Conservation (phyloP, 2,888 invertebrate genomes). For the Rotaria sp. region DNA sequence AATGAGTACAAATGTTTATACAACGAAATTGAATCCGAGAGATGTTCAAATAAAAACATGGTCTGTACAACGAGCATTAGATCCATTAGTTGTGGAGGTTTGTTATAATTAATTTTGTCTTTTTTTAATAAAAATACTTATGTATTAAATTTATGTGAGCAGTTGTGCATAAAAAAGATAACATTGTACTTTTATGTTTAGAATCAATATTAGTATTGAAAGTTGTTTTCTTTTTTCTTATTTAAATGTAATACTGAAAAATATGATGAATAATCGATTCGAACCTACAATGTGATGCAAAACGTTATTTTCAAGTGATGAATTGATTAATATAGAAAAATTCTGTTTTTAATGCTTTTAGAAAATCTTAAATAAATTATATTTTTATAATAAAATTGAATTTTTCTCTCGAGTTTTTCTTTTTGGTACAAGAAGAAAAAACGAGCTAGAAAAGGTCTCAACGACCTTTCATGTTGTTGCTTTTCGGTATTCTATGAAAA, state of each 20-base stretch:
- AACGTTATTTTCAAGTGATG: background rate
- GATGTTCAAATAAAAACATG: slow-evolving; percentile 24
- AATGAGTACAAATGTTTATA: background rate
- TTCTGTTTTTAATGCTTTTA: too few relatives aligned
- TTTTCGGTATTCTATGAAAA: too few relatives aligned
- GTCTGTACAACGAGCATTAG: slow-evolving; percentile 6
- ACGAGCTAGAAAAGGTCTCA: too few relatives aligned
- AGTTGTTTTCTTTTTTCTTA: background rate
- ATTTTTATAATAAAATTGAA: too few relatives aligned
- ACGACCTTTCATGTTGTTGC: too few relatives aligned
- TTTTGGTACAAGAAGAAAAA: too few relatives aligned
- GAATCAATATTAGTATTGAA: too few relatives aligned
- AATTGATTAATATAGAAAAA: background rate
- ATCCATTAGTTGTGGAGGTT: background rate
- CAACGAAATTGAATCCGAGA: background rate
- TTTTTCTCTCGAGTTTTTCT: too few relatives aligned
- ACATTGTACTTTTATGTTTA: too few relatives aligned
- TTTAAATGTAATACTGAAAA: background rate
- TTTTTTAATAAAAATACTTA: background rate
- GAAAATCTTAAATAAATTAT: too few relatives aligned
- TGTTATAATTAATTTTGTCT: background rate
- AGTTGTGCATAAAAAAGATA: too few relatives aligned
- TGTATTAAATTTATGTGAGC: background rate
- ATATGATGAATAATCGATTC: background rate
- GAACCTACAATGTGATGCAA: too few relatives aligned